These are phyloP conservation scores for Scrobipalpa atriplicella DNA, from an alignment of 2,888 invertebrate species.

Conservation along the genomic window DNA sequence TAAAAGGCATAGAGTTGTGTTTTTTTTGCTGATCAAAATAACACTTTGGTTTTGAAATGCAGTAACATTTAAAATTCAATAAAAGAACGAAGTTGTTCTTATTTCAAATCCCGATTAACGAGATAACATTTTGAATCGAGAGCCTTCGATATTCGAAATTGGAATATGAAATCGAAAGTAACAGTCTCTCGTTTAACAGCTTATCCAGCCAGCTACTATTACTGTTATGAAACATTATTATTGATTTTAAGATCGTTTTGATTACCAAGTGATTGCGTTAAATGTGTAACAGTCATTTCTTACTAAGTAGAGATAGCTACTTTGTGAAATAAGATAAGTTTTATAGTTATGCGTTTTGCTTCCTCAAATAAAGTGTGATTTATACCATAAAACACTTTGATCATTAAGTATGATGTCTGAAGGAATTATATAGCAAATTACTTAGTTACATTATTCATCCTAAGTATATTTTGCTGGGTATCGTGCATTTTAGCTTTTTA, in stretches of 20 bases:
- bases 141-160: conserved; percentile 6
- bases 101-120: neutral
- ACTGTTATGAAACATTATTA: conserved; percentile 5
- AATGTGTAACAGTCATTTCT: neutral
- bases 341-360: too few species aligned
- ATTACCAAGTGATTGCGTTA: neutral
- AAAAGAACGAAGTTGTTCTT: neutral
- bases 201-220: neutral
- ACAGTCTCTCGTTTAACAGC: neutral
- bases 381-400: too few species aligned
- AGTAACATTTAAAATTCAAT: neutral
- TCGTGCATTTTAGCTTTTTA: too few species aligned
- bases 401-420: too few species aligned
- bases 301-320: neutral
- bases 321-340: neutral
- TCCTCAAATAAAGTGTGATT: too few species aligned
- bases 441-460: too few species aligned
- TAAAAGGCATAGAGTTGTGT: neutral
- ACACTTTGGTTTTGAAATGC: too few species aligned
- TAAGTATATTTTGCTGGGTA: too few species aligned
- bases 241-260: neutral
- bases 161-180: conserved; percentile 8
- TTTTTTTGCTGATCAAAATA: neutral
- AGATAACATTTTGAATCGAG: neutral
- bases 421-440: too few species aligned